Evolutionary conservation across 2,113 vertebrate genomes (phyloP), one percentile per base, ranked within the genome.

Genomic region (Otus sunia): DNA sequence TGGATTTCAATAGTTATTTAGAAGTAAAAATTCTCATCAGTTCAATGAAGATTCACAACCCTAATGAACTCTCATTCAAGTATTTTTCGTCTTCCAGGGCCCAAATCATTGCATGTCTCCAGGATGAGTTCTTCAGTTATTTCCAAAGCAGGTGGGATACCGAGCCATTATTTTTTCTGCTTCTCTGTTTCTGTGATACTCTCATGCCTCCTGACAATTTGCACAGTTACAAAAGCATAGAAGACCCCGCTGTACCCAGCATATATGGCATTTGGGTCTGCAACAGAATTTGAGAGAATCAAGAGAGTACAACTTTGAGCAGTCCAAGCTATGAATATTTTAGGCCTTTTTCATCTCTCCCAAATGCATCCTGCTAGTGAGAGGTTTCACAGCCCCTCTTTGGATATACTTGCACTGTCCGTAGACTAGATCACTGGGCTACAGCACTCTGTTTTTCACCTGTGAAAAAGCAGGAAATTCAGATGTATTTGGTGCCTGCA

Each of bases 1-100:
- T 47, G 58, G n/a, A 95, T 94, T 88, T 92, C 74, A 85, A 69
- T 60, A 50, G 66, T 43, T 91, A 73, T 64, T 78, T 87, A 89
- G 80, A 85, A 78, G 34, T 62, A 53, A 79, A 95, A 93, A 77
- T 75, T 15, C 66, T 95, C 91, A 79, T 68, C 41, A 62, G 60
- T 81, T 72, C 81, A 92, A 90, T 59, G 89, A 82, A 80, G 2
- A 2, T 29, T 87, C 73, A 72, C 60, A 93, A 62, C 20, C 73
- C 22, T 60, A 82, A 92, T 60, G 66, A 97, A 89, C 49, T 60
- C 64, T 78, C 58, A 55, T 79, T 76, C 91, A 82, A 94, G 59
- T 53, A 78, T 25, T 17, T 88, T 87, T 58, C 8, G 0, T 60
- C 62, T 82, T 79, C 15, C n/a, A 79, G 49, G 20, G 27, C 56